Conservation (phyloP, 2,113 vertebrate species). For the Triplophysa siluroides region DNA sequence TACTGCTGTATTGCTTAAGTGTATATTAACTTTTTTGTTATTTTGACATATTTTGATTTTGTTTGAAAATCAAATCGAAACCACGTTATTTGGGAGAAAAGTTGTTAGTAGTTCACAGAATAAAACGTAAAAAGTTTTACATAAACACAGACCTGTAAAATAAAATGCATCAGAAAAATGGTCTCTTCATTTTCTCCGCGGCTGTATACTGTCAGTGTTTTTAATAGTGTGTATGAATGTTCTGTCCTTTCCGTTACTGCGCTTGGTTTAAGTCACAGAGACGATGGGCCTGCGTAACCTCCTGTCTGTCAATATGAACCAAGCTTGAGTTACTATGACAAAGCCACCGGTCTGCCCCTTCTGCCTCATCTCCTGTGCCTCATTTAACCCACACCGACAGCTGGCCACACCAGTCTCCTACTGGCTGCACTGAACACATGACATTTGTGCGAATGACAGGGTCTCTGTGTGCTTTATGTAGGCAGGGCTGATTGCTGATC, state of each 20-base stretch:
- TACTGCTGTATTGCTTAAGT: no score
- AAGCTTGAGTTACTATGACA: conserved; percentile 7
- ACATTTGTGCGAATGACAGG: conserved; percentile 7
- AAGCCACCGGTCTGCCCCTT: conserved; percentile 32
- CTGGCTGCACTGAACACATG: conserved; percentile 35
- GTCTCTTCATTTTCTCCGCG: no score
- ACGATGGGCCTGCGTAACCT: background rate
- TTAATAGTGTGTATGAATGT: background rate
- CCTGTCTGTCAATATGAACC: conserved; percentile 19
- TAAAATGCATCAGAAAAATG: no score
- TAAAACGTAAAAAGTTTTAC: no score
- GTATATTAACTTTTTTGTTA: no score
- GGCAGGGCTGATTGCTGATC: background rate
- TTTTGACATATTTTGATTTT: no score
- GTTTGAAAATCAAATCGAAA: no score
- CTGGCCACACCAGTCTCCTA: conserved; percentile 43
- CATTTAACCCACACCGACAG: conserved; percentile 46
- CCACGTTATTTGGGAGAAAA: no score
- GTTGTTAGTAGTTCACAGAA: no score
- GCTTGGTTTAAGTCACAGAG: background rate
- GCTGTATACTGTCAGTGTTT: background rate
- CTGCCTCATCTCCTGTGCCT: conserved; percentile 17
- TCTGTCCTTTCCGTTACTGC: background rate
- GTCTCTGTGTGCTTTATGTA: background rate
- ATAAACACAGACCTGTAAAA: no score